phyloP scores from a whole-genome alignment of 2,888 invertebrate species.

The Acronicta leporina region DNA sequence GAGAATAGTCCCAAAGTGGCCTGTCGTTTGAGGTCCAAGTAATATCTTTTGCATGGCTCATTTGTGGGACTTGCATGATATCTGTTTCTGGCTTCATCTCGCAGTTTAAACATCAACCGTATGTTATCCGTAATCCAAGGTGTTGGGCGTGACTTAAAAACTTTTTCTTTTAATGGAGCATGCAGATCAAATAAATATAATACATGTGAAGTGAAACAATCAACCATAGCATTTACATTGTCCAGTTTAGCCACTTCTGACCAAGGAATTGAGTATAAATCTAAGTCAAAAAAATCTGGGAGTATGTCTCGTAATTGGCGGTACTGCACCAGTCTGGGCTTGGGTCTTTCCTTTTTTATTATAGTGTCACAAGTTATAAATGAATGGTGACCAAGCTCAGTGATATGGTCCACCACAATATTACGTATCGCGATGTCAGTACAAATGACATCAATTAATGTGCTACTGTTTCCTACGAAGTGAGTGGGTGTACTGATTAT shows the following conservation, averaged over 20 bases:
- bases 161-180: background rate
- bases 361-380: background rate
- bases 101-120: background rate
- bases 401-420: background rate
- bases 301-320: constrained; percentile 3
- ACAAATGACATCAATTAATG: too few species aligned
- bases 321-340: background rate
- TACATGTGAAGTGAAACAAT: background rate
- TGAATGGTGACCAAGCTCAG: background rate
- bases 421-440: too few species aligned
- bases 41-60: background rate
- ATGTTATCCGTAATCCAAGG: background rate
- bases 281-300: background rate
- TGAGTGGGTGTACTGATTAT: too few species aligned
- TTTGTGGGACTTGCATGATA: background rate
- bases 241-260: background rate
- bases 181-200: background rate
- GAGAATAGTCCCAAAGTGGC: background rate
- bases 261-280: background rate
- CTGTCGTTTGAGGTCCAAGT: background rate
- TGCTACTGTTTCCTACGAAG: too few species aligned
- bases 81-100: background rate
- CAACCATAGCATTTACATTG: background rate
- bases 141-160: background rate
- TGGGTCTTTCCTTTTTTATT: background rate